phyloP scores from a whole-genome alignment of 92 coral and sea anemone species.

The Umimayanthus kanabou region DNA sequence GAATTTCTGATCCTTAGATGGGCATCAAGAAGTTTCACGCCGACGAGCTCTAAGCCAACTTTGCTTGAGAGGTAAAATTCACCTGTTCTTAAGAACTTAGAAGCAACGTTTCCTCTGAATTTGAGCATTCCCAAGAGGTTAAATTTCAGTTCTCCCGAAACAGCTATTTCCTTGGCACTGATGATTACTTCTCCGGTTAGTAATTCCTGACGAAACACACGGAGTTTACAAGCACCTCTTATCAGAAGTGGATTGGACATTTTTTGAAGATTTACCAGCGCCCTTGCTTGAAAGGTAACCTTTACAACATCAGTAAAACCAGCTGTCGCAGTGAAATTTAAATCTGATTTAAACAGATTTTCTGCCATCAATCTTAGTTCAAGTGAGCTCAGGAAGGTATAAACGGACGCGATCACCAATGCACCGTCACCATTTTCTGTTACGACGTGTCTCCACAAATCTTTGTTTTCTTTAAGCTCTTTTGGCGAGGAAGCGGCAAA shows the following conservation, averaged over 20 bases:
- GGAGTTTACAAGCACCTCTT: slow-evolving; percentile 35
- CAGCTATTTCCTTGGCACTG: slow-evolving; percentile 36
- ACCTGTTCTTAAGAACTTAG: slow-evolving; percentile 35
- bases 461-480: slow-evolving; percentile 54
- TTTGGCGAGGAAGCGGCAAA: slow-evolving; percentile 67
- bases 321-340: slow-evolving; percentile 38
- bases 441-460: slow-evolving; percentile 54
- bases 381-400: slow-evolving; percentile 32
- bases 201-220: slow-evolving; percentile 8
- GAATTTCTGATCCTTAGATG: slow-evolving; percentile 45
- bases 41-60: slow-evolving; percentile 44
- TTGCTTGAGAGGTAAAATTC: slow-evolving; percentile 47
- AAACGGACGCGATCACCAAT: slow-evolving; percentile 53
- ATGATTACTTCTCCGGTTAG: slow-evolving; percentile 49
- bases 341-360: slow-evolving; percentile 57
- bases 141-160: slow-evolving; percentile 48
- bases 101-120: slow-evolving; percentile 46
- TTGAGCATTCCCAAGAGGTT: slow-evolving; percentile 41
- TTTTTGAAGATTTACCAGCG: slow-evolving; percentile 46
- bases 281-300: slow-evolving; percentile 39
- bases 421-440: slow-evolving; percentile 53
- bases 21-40: slow-evolving; percentile 33
- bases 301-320: slow-evolving; percentile 48
- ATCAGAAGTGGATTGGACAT: slow-evolving; percentile 49
- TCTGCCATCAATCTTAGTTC: slow-evolving; percentile 41